Base-by-base conservation (phyloP, 2,888 invertebrate species). In the Anaspis maculata region DNA sequence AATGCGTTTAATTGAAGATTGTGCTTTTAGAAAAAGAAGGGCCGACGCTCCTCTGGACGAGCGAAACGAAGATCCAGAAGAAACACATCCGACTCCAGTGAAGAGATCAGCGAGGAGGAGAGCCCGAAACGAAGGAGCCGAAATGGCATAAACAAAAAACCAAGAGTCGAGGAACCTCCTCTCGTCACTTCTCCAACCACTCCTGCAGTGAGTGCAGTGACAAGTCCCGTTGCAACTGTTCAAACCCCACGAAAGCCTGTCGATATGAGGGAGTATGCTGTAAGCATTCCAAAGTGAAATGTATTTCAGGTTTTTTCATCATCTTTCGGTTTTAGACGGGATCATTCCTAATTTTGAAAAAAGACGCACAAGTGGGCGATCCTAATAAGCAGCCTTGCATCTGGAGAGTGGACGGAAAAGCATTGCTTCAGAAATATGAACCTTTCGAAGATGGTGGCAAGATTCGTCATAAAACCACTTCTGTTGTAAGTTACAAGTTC, bases 361-460 rank as follows among this genome's bases (percentile, higher is more conserved):
- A 57, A 48, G 66, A 66, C 44, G 63, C 61, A 3, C 58, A 62
- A 48, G 46, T 48, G 15, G 61, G 59, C 7, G 61, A 61, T 37
- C 46, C 58, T 3, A 49, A 49, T 6, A 62, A 61, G 31, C 61
- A 61, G 30, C 62, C 65, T 6, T 59, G 59, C 28, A 57, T 66
- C 25, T 66, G 66, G 66, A 54, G 62, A 44, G 61, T 66, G 37
- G 66, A 66, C 48, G 66, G 68, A 3, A 68, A 68, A 42, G 62
- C 65, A 3, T 49, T 68, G n/a, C 47, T 69, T 7, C 69, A 69
- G 44, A 69, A 69, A 45, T 69, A 63, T 44, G 65, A 67, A 52
- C 61, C 65, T 9, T 64, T 64, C 37, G 56, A 57, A 29, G 59
- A 61, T 23, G 57, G 61, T 12, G 61, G 57, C 2, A 53, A 54